These are phyloP conservation scores for Nudaria mundana DNA, from an alignment of 2,888 invertebrate genomes.

Conservation along the genomic window DNA sequence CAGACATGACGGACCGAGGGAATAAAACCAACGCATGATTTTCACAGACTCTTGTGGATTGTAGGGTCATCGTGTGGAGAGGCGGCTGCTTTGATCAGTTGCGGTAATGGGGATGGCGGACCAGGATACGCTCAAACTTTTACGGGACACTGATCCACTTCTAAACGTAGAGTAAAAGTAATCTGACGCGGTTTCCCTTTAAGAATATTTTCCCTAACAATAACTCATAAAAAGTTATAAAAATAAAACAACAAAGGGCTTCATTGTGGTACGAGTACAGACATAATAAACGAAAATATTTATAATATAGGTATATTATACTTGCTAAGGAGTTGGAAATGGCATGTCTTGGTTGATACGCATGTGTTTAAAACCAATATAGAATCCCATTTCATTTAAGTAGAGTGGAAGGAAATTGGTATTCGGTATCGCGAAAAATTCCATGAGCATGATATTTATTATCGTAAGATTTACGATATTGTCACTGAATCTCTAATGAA, in stretches of 20 bases:
- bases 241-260: slow-evolving; percentile 1
- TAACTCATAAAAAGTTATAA: slow-evolving; percentile 27
- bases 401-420: slow-evolving; percentile 25
- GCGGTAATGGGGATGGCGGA: slow-evolving; percentile 55
- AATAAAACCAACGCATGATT: slow-evolving; percentile 55
- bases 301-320: too few relatives aligned
- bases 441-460: slow-evolving; percentile 19
- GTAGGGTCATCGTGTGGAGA: slow-evolving; percentile 52
- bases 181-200: slow-evolving; percentile 49
- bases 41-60: slow-evolving; percentile 45
- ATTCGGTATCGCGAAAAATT: slow-evolving; percentile 26
- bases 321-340: slow-evolving; percentile 11
- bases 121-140: slow-evolving; percentile 72
- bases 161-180: slow-evolving; percentile 58
- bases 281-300: slow-evolving; percentile 18
- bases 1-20: slow-evolving; percentile 22
- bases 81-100: slow-evolving; percentile 65
- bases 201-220: slow-evolving; percentile 38
- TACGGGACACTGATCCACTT: slow-evolving; percentile 74
- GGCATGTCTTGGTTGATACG: slow-evolving; percentile 4
- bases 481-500: slow-evolving; percentile 11
- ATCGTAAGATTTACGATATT: slow-evolving; percentile 10
- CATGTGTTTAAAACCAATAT: slow-evolving; percentile 14
- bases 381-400: slow-evolving; percentile 21
- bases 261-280: slow-evolving; percentile 24